Conservation (phyloP, 1,140 invertebrate genomes). For the Drosophila triauraria region DNA sequence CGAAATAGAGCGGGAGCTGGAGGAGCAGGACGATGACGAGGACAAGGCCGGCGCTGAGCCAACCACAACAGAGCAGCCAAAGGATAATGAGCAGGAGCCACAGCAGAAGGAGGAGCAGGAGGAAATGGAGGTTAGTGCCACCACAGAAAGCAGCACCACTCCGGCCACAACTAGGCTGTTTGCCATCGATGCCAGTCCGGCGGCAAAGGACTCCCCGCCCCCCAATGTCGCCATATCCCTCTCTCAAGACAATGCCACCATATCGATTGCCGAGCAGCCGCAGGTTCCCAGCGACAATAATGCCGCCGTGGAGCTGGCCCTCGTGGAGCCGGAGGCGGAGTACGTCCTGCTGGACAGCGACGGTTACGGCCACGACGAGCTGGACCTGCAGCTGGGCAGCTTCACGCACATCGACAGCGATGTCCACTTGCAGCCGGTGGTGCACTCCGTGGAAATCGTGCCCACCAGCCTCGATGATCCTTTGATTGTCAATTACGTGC, state of each 20-base stretch:
- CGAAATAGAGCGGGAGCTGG: slow-evolving; percentile 61
- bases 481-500: slow-evolving; percentile 78
- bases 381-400: slow-evolving; percentile 67
- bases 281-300: slow-evolving; percentile 63
- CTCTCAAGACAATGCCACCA: slow-evolving; percentile 58
- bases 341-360: slow-evolving; percentile 69
- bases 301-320: slow-evolving; percentile 65
- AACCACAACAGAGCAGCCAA: slow-evolving; percentile 39
- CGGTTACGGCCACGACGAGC: slow-evolving; percentile 47
- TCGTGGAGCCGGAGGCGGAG: slow-evolving; percentile 73
- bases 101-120: slow-evolving; percentile 1
- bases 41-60: slow-evolving; percentile 22
- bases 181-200: slow-evolving; percentile 69
- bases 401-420: slow-evolving; percentile 79
- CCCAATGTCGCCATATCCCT: slow-evolving; percentile 64
- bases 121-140: slow-evolving; percentile 18
- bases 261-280: slow-evolving; percentile 69
- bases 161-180: slow-evolving; percentile 65
- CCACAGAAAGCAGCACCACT: slow-evolving; percentile 46
- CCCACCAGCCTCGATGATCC: slow-evolving; percentile 78
- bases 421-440: slow-evolving; percentile 74
- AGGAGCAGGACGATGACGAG: slow-evolving; percentile 66
- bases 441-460: slow-evolving; percentile 80
- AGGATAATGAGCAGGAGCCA: slow-evolving; percentile 7
- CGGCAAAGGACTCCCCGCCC: slow-evolving; percentile 29